Percentiles rank a stretch among this genome's conserved stretches.
Conservation (phyloP, 2,113 vertebrate species). For the Hippocampus abdominalis region DNA sequence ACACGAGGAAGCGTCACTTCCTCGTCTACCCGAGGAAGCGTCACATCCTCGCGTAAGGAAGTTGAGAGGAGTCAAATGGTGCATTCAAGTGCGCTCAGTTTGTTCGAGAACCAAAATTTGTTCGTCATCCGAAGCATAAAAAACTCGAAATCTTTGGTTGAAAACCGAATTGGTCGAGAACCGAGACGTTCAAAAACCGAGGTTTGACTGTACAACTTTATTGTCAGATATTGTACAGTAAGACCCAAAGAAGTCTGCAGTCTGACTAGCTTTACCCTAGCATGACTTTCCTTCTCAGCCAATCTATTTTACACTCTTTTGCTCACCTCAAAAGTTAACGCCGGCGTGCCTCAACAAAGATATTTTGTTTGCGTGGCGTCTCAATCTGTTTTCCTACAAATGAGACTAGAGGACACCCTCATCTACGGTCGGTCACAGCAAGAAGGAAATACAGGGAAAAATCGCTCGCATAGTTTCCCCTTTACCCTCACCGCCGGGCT, state of each 20-base stretch:
- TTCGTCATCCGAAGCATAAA: no score
- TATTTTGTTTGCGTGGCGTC: slow-evolving; percentile 18
- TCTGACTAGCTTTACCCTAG: not conserved
- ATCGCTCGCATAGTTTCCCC: slow-evolving; percentile 36
- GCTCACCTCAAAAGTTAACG: slow-evolving; percentile 24
- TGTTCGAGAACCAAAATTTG: no score
- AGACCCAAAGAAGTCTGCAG: not conserved
- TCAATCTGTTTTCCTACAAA: slow-evolving; percentile 12
- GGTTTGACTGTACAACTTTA: no score
- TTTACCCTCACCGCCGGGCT: slow-evolving; percentile 47
- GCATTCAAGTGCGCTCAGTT: no score
- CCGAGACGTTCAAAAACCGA: no score
- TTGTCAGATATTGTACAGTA: not conserved
- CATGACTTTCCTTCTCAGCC: slow-evolving; percentile 25
- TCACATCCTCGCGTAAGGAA: no score
- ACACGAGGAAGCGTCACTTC: no score
- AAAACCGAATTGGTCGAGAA: no score
- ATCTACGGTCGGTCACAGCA: slow-evolving; percentile 15
- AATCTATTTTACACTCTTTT: slow-evolving; percentile 35
- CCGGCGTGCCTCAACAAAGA: slow-evolving; percentile 18
- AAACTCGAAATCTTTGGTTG: no score
- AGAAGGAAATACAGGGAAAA: slow-evolving; percentile 28
- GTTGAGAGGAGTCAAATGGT: no score
- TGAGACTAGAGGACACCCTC: slow-evolving; percentile 1
- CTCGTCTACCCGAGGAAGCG: no score